Evolutionary conservation across 2,113 vertebrate species (phyloP).

Genomic region (Salvator merianae): DNA sequence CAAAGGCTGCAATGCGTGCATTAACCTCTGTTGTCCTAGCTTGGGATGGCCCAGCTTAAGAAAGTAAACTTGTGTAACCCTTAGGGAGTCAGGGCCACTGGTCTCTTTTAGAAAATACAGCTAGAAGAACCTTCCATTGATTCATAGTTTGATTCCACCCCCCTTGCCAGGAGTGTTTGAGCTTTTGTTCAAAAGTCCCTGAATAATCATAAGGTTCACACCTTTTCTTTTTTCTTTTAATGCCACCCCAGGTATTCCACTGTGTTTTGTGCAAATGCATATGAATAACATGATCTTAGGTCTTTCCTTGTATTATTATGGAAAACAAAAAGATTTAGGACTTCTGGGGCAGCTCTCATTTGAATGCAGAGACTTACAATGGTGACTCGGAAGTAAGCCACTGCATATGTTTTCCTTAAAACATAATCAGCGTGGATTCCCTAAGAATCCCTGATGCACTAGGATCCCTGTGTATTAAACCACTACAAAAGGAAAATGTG

Average conservation of each 20-base stretch:
- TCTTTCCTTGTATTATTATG: no score
- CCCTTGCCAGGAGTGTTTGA: background rate
- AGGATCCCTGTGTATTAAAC: constrained; percentile 20
- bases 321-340: background rate
- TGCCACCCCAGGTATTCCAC: background rate
- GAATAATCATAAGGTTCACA: background rate
- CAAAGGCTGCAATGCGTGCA: no score
- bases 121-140: background rate
- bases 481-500: constrained; percentile 34
- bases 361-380: background rate
- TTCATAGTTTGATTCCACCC: background rate
- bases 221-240: background rate
- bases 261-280: background rate
- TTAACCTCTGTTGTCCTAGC: no score
- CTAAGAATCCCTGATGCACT: constrained; percentile 2
- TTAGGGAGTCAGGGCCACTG: background rate
- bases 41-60: background rate
- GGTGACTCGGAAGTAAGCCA: background rate
- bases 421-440: constrained; percentile 28
- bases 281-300: background rate
- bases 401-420: constrained; percentile 33
- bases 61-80: no score
- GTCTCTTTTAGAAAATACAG: background rate
- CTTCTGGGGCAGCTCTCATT: background rate
- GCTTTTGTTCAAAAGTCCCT: background rate